Conservation (phyloP, 1,140 invertebrate genomes). For the Chironomus striatipennis region DNA sequence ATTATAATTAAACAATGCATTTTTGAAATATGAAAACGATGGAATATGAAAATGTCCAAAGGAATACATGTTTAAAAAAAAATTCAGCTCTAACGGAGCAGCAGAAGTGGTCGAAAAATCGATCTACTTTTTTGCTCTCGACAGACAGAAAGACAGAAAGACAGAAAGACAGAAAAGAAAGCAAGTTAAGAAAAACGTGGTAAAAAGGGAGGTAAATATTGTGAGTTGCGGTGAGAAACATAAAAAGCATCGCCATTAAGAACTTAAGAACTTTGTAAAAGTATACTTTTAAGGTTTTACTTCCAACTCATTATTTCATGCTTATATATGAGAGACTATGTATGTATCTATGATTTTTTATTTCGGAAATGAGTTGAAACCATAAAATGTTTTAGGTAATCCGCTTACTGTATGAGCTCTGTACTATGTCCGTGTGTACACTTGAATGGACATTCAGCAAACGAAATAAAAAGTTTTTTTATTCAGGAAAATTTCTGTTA, state of each 20-base stretch:
- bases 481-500: neutral
- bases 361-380: slow-evolving; percentile 8
- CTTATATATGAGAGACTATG: neutral
- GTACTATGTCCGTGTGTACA: neutral
- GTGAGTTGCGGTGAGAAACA: too few species aligned
- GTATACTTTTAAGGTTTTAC: slow-evolving; percentile 13
- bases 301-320: neutral
- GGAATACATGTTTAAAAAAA: too few species aligned
- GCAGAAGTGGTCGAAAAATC: too few species aligned
- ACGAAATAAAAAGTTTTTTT: neutral
- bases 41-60: too few species aligned
- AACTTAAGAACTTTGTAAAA: neutral
- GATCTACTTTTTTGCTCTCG: too few species aligned
- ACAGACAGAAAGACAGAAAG: too few species aligned
- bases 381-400: neutral
- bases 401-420: neutral
- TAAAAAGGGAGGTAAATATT: neutral
- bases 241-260: neutral
- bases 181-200: too few species aligned
- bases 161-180: too few species aligned
- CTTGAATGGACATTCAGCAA: neutral
- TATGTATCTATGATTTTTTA: neutral
- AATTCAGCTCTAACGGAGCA: too few species aligned
- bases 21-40: too few species aligned
- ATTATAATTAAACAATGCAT: too few species aligned